Percentiles rank a stretch among this genome's conserved stretches.
Evolutionary conservation across 2,888 invertebrate species (phyloP).

Genomic region (Luffia ferchaultella): DNA sequence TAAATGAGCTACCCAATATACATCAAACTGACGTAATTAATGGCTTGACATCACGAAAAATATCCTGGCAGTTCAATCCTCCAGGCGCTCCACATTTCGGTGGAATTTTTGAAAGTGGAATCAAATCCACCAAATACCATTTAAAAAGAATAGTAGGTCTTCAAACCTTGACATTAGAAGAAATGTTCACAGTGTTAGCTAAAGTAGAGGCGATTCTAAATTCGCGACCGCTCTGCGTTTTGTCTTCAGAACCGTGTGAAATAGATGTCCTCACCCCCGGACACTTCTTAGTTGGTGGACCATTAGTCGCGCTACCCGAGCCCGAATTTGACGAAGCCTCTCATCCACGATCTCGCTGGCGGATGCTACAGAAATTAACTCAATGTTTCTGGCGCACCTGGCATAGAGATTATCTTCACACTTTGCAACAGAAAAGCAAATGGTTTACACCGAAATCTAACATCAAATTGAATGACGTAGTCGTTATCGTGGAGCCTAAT

Average conservation of each 20-base stretch:
- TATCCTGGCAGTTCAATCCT: constrained; percentile 22
- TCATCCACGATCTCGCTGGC: constrained; percentile 2
- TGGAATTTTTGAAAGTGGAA: constrained; percentile 21
- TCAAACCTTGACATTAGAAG: constrained; percentile 15
- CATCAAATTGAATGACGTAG: constrained; percentile 9
- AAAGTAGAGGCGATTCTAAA: constrained; percentile 19
- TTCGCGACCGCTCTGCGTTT: constrained; percentile 15
- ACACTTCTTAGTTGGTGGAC: constrained; percentile 15
- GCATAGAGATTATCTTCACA: constrained; percentile 15
- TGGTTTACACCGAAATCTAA: constrained; percentile 7
- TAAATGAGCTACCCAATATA: constrained; percentile 10
- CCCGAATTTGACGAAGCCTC: background rate
- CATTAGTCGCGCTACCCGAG: constrained; percentile 9
- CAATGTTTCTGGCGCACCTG: constrained; percentile 16
- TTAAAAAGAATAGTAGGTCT: constrained; percentile 16
- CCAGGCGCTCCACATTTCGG: constrained; percentile 20
- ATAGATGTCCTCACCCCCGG: constrained; percentile 12
- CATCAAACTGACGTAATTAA: constrained; percentile 3
- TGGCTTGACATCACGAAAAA: constrained; percentile 10
- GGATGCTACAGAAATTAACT: constrained; percentile 6
- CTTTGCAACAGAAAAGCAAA: constrained; percentile 14
- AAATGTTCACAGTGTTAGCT: constrained; percentile 16
- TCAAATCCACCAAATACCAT: constrained; percentile 21
- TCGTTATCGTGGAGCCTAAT: constrained; percentile 5
- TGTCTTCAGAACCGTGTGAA: constrained; percentile 9